Base-by-base conservation (phyloP, 2,797 vertebrate genomes). In the Microctenopoma lineatum region DNA sequence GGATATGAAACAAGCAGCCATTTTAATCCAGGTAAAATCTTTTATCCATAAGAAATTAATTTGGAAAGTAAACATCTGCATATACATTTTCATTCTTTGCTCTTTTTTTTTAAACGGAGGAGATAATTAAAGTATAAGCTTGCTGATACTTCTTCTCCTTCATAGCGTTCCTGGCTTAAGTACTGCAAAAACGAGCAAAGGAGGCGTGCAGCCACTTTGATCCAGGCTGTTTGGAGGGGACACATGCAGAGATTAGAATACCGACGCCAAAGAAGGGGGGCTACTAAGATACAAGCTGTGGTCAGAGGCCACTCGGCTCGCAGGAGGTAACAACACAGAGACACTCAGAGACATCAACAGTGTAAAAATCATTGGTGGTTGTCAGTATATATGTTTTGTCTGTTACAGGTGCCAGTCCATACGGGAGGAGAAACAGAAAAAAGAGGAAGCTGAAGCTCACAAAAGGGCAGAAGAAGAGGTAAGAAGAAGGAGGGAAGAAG, bases 201-300 rank as follows among this genome's bases (percentile, higher is more conserved):
- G 0, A 88, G 77, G 1, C 93, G 83, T 0, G 97, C 96, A 0
- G 21, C 92, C 11, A 83, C 77, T 63, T n/a, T 92, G 34, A 96
- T 99, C 68, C 98, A 99, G 91, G 91, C 96, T 0, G 51, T 70
- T 0, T 99, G 97, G 98, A 89, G 95, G 53, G 94, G 96, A 0
- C 92, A 92, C 86, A 73, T 21, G 12, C 94, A 94, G 58, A 90
- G 92, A 26, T 77, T 25, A 1, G 79, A 82, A 39, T 96, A 92
- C 82, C 78, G 15, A 16, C 89, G 82, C 16, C 90, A 80, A 71
- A 89, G 73, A 63, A 80, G 52, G 3, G 91, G 89, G 0, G 79
- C 95, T 50, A 93, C 93, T 56, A 94, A 93, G 58, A 88, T 99
- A 59, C 98, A 99, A 86, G 96, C 97, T 7, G 53, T 96, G 63